Evolutionary conservation across 2,888 invertebrate species (phyloP).

Genomic region (Hypercompe scribonia): DNA sequence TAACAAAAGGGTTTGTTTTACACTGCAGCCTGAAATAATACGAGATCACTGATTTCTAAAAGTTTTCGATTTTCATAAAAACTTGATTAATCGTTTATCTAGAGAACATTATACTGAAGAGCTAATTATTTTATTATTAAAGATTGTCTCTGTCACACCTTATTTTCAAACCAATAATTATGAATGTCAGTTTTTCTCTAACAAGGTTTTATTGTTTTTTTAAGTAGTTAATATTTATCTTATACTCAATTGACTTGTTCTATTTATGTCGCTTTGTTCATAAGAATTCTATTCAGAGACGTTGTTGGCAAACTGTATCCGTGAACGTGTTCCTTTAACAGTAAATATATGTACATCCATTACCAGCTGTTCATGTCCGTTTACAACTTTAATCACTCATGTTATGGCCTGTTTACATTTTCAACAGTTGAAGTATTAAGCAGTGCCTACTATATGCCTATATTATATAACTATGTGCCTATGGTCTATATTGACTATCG

Average conservation of each 20-base stretch:
- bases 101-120: background rate
- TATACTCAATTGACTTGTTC: background rate
- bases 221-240: background rate
- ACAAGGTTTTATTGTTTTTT: background rate
- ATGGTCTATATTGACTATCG: background rate
- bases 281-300: background rate
- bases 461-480: too few relatives aligned
- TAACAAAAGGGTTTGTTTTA: too few relatives aligned
- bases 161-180: background rate
- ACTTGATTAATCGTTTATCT: background rate
- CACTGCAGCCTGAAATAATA: slow-evolving; percentile 1
- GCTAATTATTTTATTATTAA: background rate
- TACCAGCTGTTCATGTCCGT: background rate
- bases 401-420: slow-evolving; percentile 1
- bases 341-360: slow-evolving; percentile 1
- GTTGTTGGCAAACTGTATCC: background rate
- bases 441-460: too few relatives aligned
- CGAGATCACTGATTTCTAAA: background rate
- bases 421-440: background rate
- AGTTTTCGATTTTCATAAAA: background rate
- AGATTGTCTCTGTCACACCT: background rate
- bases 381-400: background rate
- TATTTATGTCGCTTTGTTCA: background rate
- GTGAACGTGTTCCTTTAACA: background rate
- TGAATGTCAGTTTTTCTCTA: background rate